Evolutionary conservation across 1,140 invertebrate species (phyloP).

Genomic region (Apis cerana): DNA sequence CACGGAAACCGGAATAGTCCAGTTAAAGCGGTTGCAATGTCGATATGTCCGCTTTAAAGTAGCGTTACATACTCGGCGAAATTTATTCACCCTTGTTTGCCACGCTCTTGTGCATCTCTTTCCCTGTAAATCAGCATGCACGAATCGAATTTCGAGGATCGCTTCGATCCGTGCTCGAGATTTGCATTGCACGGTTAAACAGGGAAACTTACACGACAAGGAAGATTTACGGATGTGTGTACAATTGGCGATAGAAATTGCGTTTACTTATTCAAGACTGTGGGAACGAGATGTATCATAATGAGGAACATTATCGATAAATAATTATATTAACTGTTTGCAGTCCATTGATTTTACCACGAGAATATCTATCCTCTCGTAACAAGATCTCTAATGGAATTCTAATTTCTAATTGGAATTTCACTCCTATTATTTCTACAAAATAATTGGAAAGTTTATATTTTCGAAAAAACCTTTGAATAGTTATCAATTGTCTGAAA

Average conservation of each 20-base stretch:
- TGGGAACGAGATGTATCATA: no score
- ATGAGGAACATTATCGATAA: neutral
- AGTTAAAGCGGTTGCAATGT: neutral
- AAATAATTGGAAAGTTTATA: no score
- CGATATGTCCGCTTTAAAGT: neutral
- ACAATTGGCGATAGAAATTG: neutral
- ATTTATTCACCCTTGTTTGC: constrained; percentile 23
- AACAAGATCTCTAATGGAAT: no score
- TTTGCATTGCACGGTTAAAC: constrained; percentile 21
- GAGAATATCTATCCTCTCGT: no score
- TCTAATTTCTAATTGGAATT: no score
- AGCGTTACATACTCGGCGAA: neutral
- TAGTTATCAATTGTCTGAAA: no score
- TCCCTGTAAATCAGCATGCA: neutral
- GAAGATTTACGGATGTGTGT: neutral
- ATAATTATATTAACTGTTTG: neutral
- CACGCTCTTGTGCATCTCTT: neutral
- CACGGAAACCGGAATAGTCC: neutral
- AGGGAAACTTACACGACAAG: neutral
- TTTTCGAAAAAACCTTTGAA: no score
- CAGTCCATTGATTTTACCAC: no score
- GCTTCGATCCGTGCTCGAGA: neutral
- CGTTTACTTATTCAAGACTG: neutral
- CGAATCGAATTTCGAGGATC: constrained; percentile 20
- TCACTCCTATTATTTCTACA: no score